Base-by-base conservation (phyloP, 2,888 invertebrate species). In the Meteorus cinctellus region DNA sequence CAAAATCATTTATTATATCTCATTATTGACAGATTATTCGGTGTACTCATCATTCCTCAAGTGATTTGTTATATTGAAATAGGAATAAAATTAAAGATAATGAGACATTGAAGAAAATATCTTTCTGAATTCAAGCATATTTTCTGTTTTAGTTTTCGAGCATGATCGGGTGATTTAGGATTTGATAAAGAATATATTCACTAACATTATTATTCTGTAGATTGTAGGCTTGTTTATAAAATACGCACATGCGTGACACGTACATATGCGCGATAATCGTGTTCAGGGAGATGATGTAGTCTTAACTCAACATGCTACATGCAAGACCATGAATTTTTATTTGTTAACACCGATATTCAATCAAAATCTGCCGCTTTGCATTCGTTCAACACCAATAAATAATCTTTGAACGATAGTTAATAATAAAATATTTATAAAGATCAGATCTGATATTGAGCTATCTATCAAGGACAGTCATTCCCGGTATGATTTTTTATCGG, bases 231-330 rank as follows among this genome's bases (percentile, higher is more conserved):
- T 74, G 74, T 45, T 41, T 72, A 76, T 36, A 72, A 36, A 62
- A 68, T 41, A 41, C 75, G 71, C 62, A 69, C 67, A 77, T 75
- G 77, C 77, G 60, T 77, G 45, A 60, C 78, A 79, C 77, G 77
- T 77, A 67, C 71, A 51, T 45, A 65, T 34, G 19, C 65, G 48
- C 19, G 70, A 72, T 72, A 51, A 51, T 72, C 67, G 48, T 68
- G 72, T 31, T 24, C 19, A 63, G 70, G 55, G 34, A 70, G 59
- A 66, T 65, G 63, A 77, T 70, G 27, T 41, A 65, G 62, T 41
- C 16, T 62, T 67, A 51, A 63, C 24, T 62, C n/a, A n/a, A 16
- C n/a, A 48, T 48, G 48, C 48, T 5, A n/a, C 48, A 48, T 48
- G 48, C 5, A 48, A 55, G 19, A 51, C n/a, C 63, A 65, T 51